Conservation (phyloP, 2,888 invertebrate genomes). For the Drosophila maculinotata region DNA sequence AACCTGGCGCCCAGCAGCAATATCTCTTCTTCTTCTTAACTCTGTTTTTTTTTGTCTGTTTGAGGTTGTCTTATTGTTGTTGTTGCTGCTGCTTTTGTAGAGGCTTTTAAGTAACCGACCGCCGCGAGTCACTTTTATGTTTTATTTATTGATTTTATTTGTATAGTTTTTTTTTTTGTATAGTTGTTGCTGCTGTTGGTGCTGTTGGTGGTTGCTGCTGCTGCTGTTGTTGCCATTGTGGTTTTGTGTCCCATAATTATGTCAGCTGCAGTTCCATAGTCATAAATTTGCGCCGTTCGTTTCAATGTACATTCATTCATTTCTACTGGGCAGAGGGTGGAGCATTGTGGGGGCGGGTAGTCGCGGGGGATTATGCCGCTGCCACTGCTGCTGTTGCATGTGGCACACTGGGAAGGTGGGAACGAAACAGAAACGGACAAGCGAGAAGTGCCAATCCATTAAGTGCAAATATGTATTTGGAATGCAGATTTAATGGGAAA, state of each 20-base stretch:
- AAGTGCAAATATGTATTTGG: constrained; percentile 57
- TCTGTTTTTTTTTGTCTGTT: not conserved
- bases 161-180: constrained; percentile 47
- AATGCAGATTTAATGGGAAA: constrained; percentile 63
- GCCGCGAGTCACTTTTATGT: constrained; percentile 68
- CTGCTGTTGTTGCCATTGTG: constrained; percentile 52
- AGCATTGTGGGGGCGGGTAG: not conserved
- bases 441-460: constrained; percentile 48
- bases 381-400: not conserved
- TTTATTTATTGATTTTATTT: constrained; percentile 77
- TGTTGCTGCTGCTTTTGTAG: constrained; percentile 4
- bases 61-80: too few relatives aligned
- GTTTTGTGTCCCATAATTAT: constrained; percentile 75
- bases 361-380: not conserved
- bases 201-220: constrained; percentile 40
- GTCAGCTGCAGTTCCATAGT: constrained; percentile 76
- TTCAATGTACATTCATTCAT: constrained; percentile 49
- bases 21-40: constrained; percentile 15
- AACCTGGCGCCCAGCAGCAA: constrained; percentile 54
- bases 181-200: constrained; percentile 20
- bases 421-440: not conserved
- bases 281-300: constrained; percentile 71
- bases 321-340: constrained; percentile 11
- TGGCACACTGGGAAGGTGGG: too few relatives aligned
- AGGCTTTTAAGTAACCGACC: constrained; percentile 67